Base-by-base conservation (phyloP, 2,888 invertebrate genomes). In the Nymphalis urticae region DNA sequence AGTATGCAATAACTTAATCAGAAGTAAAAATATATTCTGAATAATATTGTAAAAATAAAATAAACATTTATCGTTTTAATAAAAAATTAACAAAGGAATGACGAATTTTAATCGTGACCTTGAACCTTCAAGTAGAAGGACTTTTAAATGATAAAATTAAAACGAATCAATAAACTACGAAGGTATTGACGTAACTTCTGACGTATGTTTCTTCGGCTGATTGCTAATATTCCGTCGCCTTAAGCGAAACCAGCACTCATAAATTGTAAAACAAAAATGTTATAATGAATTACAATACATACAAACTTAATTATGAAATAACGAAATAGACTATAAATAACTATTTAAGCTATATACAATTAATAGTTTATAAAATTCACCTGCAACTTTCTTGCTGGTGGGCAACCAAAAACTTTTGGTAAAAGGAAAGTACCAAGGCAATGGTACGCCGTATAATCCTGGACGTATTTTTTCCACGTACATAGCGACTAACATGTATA, bases 381-480 rank as follows among this genome's bases (percentile, higher is more conserved):
- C 90, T 75, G 84, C 83, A 56, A 82, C 75, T 79, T 80, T 87
- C 32, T 75, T 80, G 71, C 79, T 88, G 69, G 84, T 85, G 7
- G 90, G 87, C 61, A 79, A 80, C 95, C 95, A 95, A 80, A 93
- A 95, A 17, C 83, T 86, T 66, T 92, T 89, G 1, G 94, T 94
- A 62, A 97, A 94, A 0, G 96, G 96, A 80, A 97, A 98, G 80
- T 98, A 95, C 95, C 97, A 98, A 9, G 95, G 95, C 70, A 95
- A 93, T 0, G 97, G 96, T 0, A 98, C 96, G 2, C 98, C 98
- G 82, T 95, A 97, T 68, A 96, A 94, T 4, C 98, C 98, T 0
- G 98, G 98, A 71, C 95, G 94, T 62, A 98, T 94, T 73, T 96
- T 96, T 86, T 98, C 98, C 42, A 98, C 92, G 80, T 98, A 98